phyloP scores from a whole-genome alignment of 2,797 vertebrate genomes.

The Hyperoplus immaculatus region DNA sequence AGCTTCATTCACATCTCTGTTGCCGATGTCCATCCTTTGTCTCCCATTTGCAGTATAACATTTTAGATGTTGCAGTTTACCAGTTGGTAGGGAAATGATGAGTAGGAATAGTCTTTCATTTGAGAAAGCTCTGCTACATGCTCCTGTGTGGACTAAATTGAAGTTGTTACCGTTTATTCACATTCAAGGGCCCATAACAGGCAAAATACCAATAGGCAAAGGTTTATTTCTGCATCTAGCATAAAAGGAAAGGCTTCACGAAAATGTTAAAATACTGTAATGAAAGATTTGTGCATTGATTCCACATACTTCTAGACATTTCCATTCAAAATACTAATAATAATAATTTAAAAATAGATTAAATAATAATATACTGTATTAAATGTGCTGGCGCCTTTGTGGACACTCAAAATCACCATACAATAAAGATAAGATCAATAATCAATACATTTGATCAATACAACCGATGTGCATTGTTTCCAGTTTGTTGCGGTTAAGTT shows the following conservation, averaged over 20 bases:
- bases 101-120: background rate
- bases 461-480: no score
- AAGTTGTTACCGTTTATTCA: constrained; percentile 1
- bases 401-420: no score
- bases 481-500: no score
- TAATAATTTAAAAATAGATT: no score
- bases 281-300: background rate
- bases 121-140: background rate
- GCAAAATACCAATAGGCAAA: background rate
- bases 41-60: background rate
- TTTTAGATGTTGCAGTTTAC: background rate
- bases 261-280: background rate
- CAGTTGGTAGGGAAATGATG: background rate
- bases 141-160: background rate
- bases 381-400: no score
- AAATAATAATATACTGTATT: no score
- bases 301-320: background rate
- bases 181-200: background rate
- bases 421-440: no score
- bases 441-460: no score
- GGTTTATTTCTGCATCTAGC: background rate
- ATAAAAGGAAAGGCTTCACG: background rate
- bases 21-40: background rate
- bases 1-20: background rate
- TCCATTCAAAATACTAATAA: background rate